Base-by-base conservation (phyloP, 2,113 vertebrate genomes). In the Caretta caretta region DNA sequence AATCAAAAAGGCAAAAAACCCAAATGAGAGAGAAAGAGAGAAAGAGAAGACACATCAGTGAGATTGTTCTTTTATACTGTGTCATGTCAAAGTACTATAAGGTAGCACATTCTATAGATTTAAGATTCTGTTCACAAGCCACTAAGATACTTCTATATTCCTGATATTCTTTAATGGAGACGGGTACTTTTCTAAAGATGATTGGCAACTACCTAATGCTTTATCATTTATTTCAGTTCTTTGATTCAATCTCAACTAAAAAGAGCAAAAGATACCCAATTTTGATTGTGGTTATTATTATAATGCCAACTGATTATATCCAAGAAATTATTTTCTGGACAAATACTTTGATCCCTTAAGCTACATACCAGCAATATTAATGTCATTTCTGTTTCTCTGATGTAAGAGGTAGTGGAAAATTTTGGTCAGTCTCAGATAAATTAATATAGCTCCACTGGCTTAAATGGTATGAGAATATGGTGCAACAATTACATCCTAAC, bases 201-300 rank as follows among this genome's bases (percentile, higher is more conserved):
- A 57, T 92, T 93, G 90, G 65, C 87, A 86, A 76, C 92, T 87
- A 72, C 5, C 35, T 0, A 1, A 93, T 87, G 57, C 75, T 1
- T 0, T 53, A 49, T 69, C 49, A 62, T 92, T 95, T 94, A 83
- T 93, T 93, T 86, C 87, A 83, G 78, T 84, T 84, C 85, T 90
- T 57, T 69, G 83, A 54, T 90, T 95, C 69, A 83, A 75, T 72
- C 84, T 83, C 92, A 82, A 54, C 31, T 92, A 89, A 90, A 95
- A 95, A 57, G 80, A 90, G 89, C 78, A 90, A 46, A 91, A 93
- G 54, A 75, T 85, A 86, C 69, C 75, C n/a, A 75, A 79, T 88
- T 96, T 97, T 51, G 84, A 35, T 69, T 87, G 49, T 42, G 57
- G 56, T 83, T 96, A 95, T 95, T 93, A 86, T 57, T 90, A 84